Conservation (phyloP, 2,113 vertebrate species). For the Phodopus roborovskii region DNA sequence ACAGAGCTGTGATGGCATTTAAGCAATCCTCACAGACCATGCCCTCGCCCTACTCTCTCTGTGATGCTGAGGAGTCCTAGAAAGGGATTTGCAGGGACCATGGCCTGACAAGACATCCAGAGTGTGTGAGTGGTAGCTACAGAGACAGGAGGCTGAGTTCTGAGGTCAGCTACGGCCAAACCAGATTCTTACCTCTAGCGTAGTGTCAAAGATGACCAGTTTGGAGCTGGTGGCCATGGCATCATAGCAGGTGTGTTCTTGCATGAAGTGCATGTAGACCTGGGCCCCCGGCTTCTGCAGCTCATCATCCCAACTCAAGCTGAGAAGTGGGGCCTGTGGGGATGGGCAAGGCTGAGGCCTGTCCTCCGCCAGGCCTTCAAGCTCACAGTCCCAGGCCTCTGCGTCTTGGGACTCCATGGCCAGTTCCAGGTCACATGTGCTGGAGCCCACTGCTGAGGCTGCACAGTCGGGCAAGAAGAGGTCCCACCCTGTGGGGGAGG, state of each 20-base stretch:
- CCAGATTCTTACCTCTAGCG: constrained; percentile 87
- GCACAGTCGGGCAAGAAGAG: not conserved
- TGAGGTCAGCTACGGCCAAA: not conserved
- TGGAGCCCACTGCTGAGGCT: not conserved
- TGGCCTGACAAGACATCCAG: not conserved
- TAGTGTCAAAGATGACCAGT: constrained; percentile 94
- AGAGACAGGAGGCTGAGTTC: not conserved
- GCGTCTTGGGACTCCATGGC: not conserved
- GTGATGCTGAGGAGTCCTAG: not conserved
- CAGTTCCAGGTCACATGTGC: not conserved
- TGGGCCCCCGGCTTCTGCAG: constrained; percentile 86
- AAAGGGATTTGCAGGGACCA: not conserved
- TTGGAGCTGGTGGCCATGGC: constrained; percentile 97
- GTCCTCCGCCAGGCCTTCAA: constrained; percentile 3
- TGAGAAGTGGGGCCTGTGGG: constrained; percentile 47
- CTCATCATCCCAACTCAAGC: constrained; percentile 76
- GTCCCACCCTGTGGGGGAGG: constrained; percentile 27
- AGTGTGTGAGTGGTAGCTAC: not conserved
- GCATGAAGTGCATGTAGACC: constrained; percentile 96
- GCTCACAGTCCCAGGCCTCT: constrained; percentile 23
- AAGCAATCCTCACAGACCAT: not conserved
- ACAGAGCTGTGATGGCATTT: not conserved
- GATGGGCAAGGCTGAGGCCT: not conserved
- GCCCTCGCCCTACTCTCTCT: not conserved
- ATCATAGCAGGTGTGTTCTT: constrained; percentile 94